These are phyloP conservation scores for Campoletis raptor DNA, from an alignment of 2,888 invertebrate genomes.

Conservation along the genomic window DNA sequence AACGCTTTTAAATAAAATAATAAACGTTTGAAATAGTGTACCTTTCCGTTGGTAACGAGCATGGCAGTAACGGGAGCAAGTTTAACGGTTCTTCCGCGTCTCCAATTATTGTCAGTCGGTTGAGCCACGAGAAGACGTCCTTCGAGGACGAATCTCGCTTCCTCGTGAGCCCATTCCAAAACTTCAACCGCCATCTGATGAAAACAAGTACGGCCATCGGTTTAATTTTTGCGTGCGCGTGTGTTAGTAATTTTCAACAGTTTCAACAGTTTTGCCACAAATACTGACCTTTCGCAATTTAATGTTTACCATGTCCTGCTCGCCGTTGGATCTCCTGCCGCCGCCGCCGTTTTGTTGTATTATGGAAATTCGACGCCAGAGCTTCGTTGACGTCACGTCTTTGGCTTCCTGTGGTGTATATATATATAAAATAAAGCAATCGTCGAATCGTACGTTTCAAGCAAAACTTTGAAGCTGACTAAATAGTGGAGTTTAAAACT, in stretches of 20 bases:
- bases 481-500: slow-evolving; percentile 69
- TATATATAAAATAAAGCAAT: slow-evolving; percentile 1
- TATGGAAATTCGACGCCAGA: slow-evolving; percentile 95
- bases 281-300: slow-evolving; percentile 90
- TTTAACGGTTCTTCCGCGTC: slow-evolving; percentile 95
- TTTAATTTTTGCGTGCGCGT: no score
- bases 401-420: slow-evolving; percentile 93
- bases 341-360: slow-evolving; percentile 86
- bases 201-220: background rate
- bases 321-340: slow-evolving; percentile 90
- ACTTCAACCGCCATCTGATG: slow-evolving; percentile 94
- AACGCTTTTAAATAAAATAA: no score
- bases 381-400: slow-evolving; percentile 94
- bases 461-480: no score
- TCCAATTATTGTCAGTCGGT: slow-evolving; percentile 96
- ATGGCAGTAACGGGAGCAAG: slow-evolving; percentile 95
- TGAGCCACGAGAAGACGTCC: slow-evolving; percentile 95
- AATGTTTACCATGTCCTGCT: slow-evolving; percentile 95
- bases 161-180: slow-evolving; percentile 97
- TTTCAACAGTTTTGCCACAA: slow-evolving; percentile 38
- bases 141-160: slow-evolving; percentile 95
- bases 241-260: background rate
- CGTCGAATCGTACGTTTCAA: no score
- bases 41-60: slow-evolving; percentile 96
- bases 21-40: slow-evolving; percentile 83